Evolutionary conservation across 2,888 invertebrate genomes (phyloP), one percentile per base, ranked within the genome.

Genomic region (Polymixis flavicincta): DNA sequence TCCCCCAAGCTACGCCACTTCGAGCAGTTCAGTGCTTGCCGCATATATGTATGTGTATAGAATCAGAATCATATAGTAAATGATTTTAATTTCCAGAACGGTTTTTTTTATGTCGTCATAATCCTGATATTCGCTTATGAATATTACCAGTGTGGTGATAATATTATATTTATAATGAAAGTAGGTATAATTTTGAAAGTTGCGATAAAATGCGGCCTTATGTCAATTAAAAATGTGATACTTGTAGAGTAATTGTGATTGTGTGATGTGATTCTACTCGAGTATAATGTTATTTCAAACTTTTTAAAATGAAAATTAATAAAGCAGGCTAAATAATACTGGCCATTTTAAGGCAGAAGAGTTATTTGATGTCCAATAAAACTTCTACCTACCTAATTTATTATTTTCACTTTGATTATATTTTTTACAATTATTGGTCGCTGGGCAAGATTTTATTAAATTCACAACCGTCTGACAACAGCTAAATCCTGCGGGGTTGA

Each of bases 391-490:
- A 13, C 6, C 17, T 7, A 57, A 63, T 71, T 71, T 70, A 28
- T 71, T 42, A 2, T 42, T 71, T 37, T 22, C 8, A n/a, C 5
- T 17, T 71, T 19, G 19, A 54, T 71, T 13, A 17, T 68, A 11
- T 48, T 42, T 32, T 52, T 37, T 25, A 72, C 8, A 5, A 37
- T 73, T 73, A 42, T n/a, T n/a, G 9, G 54, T 45, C n/a, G 45
- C 54, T 7, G 32, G 19, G n/a, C 25, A 74, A 74, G 6, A 48
- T 57, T 72, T 79, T 25, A 52, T 50, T 63, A 57, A 76, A 74
- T 74, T 73, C 13, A 50, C 74, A 54, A 52, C 17, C n/a, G 22
- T 17, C 50, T 50, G 22, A 63, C 42, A 32, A 52, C 42, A 52
- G 63, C 32, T 32, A 25, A 74, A 81, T 52, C 17, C 42, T 25